Evolutionary conservation across 2,113 vertebrate species (phyloP).

Genomic region (Alligator sinensis): DNA sequence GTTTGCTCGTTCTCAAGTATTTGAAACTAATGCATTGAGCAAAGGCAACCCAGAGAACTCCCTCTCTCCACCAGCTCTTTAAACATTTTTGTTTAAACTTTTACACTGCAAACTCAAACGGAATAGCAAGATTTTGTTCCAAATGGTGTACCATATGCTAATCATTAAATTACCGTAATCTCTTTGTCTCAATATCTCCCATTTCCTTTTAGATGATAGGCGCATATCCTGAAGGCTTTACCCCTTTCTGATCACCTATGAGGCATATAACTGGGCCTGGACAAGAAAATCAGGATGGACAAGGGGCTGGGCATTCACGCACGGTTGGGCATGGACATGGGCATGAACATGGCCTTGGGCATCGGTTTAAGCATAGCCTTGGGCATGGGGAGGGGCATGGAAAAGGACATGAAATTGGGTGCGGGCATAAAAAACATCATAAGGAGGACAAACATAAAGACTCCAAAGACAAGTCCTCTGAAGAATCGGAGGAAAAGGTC

Average conservation of each 20-base stretch:
- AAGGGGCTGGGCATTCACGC: neutral
- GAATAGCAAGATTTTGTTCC: neutral
- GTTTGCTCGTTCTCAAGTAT: neutral
- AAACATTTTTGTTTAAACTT: neutral
- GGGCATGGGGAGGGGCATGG: neutral
- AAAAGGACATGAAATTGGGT: neutral
- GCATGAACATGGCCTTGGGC: slow-evolving; percentile 3
- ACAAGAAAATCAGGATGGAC: slow-evolving; percentile 19
- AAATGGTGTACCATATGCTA: neutral
- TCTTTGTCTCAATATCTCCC: slow-evolving; percentile 16
- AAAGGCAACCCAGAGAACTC: neutral
- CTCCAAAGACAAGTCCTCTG: slow-evolving; percentile 64
- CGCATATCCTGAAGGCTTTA: slow-evolving; percentile 74
- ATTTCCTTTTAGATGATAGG: neutral
- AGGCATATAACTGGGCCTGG: neutral
- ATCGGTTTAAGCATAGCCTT: neutral
- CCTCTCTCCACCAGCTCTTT: no score
- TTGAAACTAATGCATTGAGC: neutral
- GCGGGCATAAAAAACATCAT: slow-evolving; percentile 48
- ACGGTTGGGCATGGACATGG: neutral
- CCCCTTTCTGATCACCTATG: slow-evolving; percentile 27
- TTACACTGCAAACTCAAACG: neutral
- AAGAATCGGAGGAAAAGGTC: slow-evolving; percentile 74
- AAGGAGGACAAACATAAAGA: slow-evolving; percentile 25
- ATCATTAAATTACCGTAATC: neutral